Evolutionary conservation across 2,888 invertebrate genomes (phyloP), one percentile per base, ranked within the genome.

Genomic region (Nipponacmea schrenckii): DNA sequence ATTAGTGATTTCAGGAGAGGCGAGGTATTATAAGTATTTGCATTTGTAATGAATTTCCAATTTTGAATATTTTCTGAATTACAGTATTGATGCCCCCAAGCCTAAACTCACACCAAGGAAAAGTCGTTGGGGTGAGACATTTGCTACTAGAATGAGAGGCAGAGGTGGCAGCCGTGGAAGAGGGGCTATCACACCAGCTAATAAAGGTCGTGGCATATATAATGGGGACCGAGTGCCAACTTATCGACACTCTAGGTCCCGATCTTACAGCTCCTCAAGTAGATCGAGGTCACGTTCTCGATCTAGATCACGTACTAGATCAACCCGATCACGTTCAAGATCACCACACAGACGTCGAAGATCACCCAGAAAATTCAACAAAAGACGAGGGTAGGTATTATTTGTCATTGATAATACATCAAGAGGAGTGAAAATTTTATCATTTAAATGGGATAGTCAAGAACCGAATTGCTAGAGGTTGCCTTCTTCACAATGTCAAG

Each of bases 201-300:
- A 62, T 48, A 48, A 66, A 1, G 79, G 76, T 69, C 75, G 76
- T 64, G 74, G 80, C 17, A 48, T 68, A 3, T 80, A 77, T 69
- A 76, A 76, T 64, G 74, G 79, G 20, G 78, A 81, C 48, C 74
- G 81, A 17, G 79, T 79, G 24, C 81, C 83, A 15, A 79, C 79
- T 20, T 78, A 80, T 69, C 77, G 81, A 50, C 72, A 80, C 68
- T 82, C 81, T 31, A 79, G 83, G 46, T 87, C 85, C 17, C 79
- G 83, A 56, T 85, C 85, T 67, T 62, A 44, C n/a, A 71, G 75
- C 27, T 75, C 77, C 27, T 73, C 71, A 65, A 77, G 79, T 62
- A 74, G 79, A 77, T 86, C 85, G 12, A 82, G 83, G 68, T 89
- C 89, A 26, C 79, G 86, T 63, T 88, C 89, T 67, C 71, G 71